Evolutionary conservation across 2,797 vertebrate species (phyloP), one percentile per base, ranked within the genome.

Genomic region (Emys orbicularis): DNA sequence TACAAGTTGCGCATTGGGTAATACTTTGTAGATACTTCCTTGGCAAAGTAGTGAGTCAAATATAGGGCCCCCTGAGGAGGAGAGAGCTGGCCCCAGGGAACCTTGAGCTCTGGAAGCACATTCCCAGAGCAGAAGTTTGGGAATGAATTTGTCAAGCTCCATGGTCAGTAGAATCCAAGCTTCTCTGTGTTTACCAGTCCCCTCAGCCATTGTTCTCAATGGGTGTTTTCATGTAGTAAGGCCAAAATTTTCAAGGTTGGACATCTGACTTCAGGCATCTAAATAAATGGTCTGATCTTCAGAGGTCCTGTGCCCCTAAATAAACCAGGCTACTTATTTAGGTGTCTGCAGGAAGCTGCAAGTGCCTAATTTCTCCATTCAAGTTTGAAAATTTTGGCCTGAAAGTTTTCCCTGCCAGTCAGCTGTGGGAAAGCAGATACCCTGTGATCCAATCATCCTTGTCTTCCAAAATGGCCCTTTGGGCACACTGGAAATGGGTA

Each of bases 121-220:
- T 27, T 68, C 47, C 44, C 2, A 8, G 80, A 4, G 0, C 4
- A 44, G 34, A 1, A 3, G 0, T 81, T 77, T 84, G 9, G 7
- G 7, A 29, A 2, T 50, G 19, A 87, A 83, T 4, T 80, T 47
- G 16, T 59, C 12, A 6, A n/a, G 12, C 4, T 37, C 53, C 18
- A 11, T 0, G 57, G 3, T 12, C 8, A 84, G 47, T 65, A 59
- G 5, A 0, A 0, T 68, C 68, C 12, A 37, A 72, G n/a, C 37
- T 54, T 34, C 10, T 65, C 72, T 52, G 2, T 10, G 12, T 85
- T 47, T 23, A 44, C 44, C 57, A 0, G 37, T 88, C 29, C 47
- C 27, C 11, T 15, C 6, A 16, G 4, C 50, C 0, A 0, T n/a
- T 47, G 19, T 82, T 90, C 76, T 54, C 29, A 16, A 2, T 6